Base-by-base conservation (phyloP, 2,888 invertebrate genomes). In the Drosophila niveifrons region DNA sequence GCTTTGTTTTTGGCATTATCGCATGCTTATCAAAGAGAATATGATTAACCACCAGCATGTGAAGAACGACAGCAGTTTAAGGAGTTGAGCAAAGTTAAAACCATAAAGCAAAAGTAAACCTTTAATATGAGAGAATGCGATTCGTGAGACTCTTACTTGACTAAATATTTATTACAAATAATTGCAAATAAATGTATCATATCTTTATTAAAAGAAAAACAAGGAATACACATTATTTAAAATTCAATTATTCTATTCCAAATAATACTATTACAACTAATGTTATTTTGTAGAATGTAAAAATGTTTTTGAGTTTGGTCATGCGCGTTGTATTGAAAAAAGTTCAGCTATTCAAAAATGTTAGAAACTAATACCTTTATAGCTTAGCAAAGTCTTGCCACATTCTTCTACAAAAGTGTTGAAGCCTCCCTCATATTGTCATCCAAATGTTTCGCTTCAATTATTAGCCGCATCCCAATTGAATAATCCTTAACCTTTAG, bases 11-110 rank as follows among this genome's bases (percentile, higher is more conserved):
- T 50, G 50, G 73, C 61, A 66, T 69, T 82, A 84, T 78, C 80
- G 64, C 15, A 23, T 23, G 86, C 83, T 83, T 83, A 83, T 83
- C 82, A 75, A 17, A 18, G 29, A 34, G 18, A 41, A 66, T 41
- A 50, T 72, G 72, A 76, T 76, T 72, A 76, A 55, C 61, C 10
- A 11, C 31, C 57, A 53, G 15, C 56, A 46, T 44, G 57, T 58
- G 55, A 31, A 10, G 8, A 56, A 39, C 69, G 61, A 72, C 63
- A 66, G 76, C 56, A 6, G 53, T 18, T 50, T 41, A 11, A 56
- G 23, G 9, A 63, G 15, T 46, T 18, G 13, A 9, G 9, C 41
- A 8, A 11, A 15, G 2, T 6, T 6, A 11, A 15, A 10, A 31
- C 8, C n/a, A 43, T 1, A 3, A 1, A 1, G 1, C 11, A 10